Evolutionary conservation across 2,888 invertebrate genomes (phyloP), one percentile per base, ranked within the genome.

Genomic region (Hofmannophila pseudospretella): DNA sequence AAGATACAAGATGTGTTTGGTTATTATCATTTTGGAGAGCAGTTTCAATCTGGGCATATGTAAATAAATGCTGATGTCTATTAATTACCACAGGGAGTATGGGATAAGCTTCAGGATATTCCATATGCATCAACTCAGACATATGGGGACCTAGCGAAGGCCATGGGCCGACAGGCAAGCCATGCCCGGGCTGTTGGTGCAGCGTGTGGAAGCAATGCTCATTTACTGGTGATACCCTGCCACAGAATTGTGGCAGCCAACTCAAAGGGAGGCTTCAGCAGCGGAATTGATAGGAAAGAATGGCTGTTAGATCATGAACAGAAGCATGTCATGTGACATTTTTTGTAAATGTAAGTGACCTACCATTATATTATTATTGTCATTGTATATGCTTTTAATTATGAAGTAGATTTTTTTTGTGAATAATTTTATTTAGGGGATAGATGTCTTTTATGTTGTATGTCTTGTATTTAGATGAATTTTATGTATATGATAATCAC

Each of bases 251-350:
- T 85, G 1, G 76, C 77, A 13, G 52, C 69, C 7, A 52, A 49
- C 1, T 68, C 77, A 2, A 73, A 70, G 36, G 85, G 84, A 23
- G 90, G 89, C 2, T 90, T 86, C 51, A 88, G 81, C 25, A 73
- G 88, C 47, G 84, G 88, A 2, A 56, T 84, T 9, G 85, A 88
- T 14, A 82, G 89, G 47, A 88, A 89, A 46, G 74, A 79, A 38
- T 89, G 88, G 88, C 56, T 90, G 32, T 61, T 88, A 39, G 58
- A 85, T 26, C 75, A 75, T 61, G 87, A 87, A 54, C 67, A 70
- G 13, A 74, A 74, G 37, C 46, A 56, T 58, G 16, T 5, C 5
- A 16, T 16, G 16, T 16, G 16, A 16, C 5, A n/a, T n/a, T n/a
- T n/a, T n/a, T n/a, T n/a, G n/a, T n/a, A n/a, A n/a, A n/a, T n/a